A percentile compares a stretch with the other conserved stretches of the same genome.
Conservation (phyloP, 1,140 invertebrate species). For the Mya arenaria region DNA sequence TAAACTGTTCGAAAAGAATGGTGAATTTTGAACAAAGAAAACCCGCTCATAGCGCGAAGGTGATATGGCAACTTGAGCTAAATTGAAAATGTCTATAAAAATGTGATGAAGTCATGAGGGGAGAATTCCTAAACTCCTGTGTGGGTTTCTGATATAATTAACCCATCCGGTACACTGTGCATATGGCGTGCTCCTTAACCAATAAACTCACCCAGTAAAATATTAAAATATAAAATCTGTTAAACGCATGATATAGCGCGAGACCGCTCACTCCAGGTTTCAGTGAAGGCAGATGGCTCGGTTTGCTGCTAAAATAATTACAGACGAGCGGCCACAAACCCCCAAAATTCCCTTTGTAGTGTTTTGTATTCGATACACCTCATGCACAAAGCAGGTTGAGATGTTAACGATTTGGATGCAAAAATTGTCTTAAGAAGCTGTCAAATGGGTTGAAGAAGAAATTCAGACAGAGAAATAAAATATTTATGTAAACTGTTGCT, state of each 20-base stretch:
- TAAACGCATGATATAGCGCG: conserved; percentile 41
- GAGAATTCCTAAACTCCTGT: conserved; percentile 11
- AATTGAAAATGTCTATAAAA: conserved; percentile 6
- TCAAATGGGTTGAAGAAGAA: too few relatives aligned
- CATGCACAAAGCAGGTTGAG: conserved; percentile 51
- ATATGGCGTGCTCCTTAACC: conserved; percentile 39
- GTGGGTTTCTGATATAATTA: conserved; percentile 51
- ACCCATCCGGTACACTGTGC: conserved; percentile 52
- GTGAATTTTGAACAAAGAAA: too few relatives aligned
- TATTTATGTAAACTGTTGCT: too few relatives aligned
- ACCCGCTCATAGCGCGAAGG: too few relatives aligned
- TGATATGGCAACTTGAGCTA: too few relatives aligned
- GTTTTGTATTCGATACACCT: conserved; percentile 27
- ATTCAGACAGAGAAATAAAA: too few relatives aligned
- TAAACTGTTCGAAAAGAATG: too few relatives aligned
- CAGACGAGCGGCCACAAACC: conserved; percentile 18
- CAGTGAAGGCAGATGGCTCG: conserved; percentile 41
- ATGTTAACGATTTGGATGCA: too few relatives aligned
- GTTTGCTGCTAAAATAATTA: conserved; percentile 51
- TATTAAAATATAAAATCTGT: conserved; percentile 58
- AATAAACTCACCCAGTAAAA: conserved; percentile 46
- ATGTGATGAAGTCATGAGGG: neutral
- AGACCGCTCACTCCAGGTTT: conserved; percentile 34
- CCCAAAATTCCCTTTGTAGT: conserved; percentile 45
- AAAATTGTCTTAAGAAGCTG: too few relatives aligned